Base-by-base conservation (phyloP, 2,797 vertebrate genomes). In the Tadarida brasiliensis region DNA sequence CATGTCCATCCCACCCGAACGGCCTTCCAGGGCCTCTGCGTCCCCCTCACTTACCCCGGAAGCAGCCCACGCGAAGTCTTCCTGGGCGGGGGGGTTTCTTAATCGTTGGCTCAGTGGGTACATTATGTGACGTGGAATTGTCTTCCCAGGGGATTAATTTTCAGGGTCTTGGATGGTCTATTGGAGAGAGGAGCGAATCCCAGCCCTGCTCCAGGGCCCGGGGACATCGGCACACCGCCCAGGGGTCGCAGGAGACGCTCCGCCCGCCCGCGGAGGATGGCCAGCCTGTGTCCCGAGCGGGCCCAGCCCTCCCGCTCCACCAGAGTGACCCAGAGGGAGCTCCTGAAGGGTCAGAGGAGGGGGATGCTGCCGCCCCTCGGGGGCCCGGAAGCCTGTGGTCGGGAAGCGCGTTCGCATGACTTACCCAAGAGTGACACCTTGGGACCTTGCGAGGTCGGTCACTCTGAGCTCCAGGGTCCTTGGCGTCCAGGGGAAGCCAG, bases 121-220 rank as follows among this genome's bases (percentile, higher is more conserved):
- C 94, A 74, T 91, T 93, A 54, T 86, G 96, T 77, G 76, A 90
- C 61, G 35, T 96, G 78, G 95, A 87, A 90, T 96, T 97, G 96
- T 96, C 81, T 87, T 94, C 93, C 97, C 95, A 24, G 80, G 87
- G 87, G 78, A 93, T 97, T 96, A 94, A 96, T 95, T 94, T 92
- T 91, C 80, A 28, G 86, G 67, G 65, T 74, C 87, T 90, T 86
- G 88, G 94, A 89, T 78, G 73, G 96, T 87, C 94, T 80, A 91
- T 96, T 93, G 91, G 94, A 96, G 93, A 54, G 65, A 61, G 82
- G 15, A 8, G 82, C 87, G 20, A 86, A 56, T 85, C 56, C 82
- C 54, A 71, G 87, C 81, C 26, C 51, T n/a, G 92, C 30, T 73
- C 7, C 0, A 54, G 65, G 57, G 49, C 17, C 30, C 8, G n/a